phyloP scores from a whole-genome alignment of 1,140 invertebrate species.

The Lamellibrachia luymesi region DNA sequence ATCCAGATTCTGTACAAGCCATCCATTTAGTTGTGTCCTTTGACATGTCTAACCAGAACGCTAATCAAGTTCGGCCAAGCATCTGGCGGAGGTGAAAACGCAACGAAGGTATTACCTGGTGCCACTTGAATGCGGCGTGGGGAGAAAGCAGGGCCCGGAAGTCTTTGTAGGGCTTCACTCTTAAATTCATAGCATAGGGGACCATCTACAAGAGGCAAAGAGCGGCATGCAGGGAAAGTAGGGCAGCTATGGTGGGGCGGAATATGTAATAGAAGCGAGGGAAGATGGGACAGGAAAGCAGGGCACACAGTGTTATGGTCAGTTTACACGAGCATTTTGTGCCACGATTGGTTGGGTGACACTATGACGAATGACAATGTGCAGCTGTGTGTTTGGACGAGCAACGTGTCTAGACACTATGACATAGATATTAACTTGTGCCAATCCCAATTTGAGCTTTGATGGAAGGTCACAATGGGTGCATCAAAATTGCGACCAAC shows the following conservation, averaged over 20 bases:
- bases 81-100: neutral
- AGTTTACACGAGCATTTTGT: neutral
- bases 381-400: no score
- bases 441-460: no score
- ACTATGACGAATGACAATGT: no score
- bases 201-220: neutral
- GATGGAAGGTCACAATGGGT: no score
- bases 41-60: neutral
- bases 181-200: conserved; percentile 5
- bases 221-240: neutral
- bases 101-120: neutral
- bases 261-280: neutral
- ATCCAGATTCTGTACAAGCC: neutral
- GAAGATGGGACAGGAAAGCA: neutral
- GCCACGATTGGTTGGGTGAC: no score
- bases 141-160: neutral
- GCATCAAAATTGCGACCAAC: no score
- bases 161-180: neutral
- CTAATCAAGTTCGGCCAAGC: neutral
- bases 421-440: no score
- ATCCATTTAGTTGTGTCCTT: neutral
- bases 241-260: neutral
- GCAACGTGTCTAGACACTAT: no score
- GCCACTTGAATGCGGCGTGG: neutral
- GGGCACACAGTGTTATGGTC: neutral